These are phyloP conservation scores for Pangasianodon gigas DNA, from an alignment of 2,113 vertebrate genomes.

Conservation along the genomic window DNA sequence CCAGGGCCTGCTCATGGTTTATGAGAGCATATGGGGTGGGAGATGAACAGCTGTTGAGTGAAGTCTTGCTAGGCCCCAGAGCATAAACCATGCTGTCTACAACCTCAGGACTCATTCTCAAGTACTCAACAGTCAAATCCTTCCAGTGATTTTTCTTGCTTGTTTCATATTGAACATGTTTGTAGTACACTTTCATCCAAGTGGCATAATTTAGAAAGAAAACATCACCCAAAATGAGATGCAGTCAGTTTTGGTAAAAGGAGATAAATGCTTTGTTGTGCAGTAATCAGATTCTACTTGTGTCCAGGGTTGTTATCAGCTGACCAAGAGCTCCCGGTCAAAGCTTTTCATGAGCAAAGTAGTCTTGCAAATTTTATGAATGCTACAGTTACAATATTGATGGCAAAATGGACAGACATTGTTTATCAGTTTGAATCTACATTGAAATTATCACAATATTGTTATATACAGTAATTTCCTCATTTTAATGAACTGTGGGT, in stretches of 20 bases:
- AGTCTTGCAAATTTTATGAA: neutral
- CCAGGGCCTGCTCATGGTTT: too few relatives aligned
- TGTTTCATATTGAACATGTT: neutral
- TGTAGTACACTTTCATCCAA: neutral
- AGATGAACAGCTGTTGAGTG: too few relatives aligned
- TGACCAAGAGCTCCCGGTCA: too few relatives aligned
- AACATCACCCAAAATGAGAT: neutral
- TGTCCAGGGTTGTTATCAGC: too few relatives aligned
- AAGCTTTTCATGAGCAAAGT: neutral
- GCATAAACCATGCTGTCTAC: too few relatives aligned
- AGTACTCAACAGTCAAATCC: slow-evolving; percentile 6
- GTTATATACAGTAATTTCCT: neutral
- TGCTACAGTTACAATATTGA: neutral
- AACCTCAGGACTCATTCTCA: neutral
- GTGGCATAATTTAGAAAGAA: neutral
- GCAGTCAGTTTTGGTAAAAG: too few relatives aligned
- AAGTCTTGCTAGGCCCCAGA: too few relatives aligned
- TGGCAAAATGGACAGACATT: neutral
- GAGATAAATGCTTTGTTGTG: too few relatives aligned
- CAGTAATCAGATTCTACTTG: too few relatives aligned
- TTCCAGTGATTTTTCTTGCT: neutral
- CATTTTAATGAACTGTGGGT: neutral
- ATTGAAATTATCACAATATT: neutral
- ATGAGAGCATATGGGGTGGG: too few relatives aligned
- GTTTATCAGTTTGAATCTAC: neutral